phyloP scores from a whole-genome alignment of 2,797 vertebrate species.

The Luscinia luscinia region DNA sequence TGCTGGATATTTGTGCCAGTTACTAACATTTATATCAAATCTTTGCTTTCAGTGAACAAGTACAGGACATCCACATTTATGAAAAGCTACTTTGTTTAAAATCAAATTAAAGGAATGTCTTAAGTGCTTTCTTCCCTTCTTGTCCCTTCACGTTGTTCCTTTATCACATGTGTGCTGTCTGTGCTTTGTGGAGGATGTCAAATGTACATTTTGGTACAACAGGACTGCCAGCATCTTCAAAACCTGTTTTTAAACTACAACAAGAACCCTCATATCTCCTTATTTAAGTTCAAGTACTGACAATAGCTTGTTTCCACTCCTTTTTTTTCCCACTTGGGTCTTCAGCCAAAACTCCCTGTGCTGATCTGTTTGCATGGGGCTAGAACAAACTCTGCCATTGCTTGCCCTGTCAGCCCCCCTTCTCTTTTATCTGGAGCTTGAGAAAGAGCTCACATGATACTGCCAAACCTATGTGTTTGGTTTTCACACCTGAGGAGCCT shows the following conservation, averaged over 20 bases:
- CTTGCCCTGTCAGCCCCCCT: not conserved
- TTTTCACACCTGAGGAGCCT: conserved; percentile 23
- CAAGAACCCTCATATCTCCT: not conserved
- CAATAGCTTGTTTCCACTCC: not conserved
- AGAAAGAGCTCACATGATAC: not conserved
- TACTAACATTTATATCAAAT: not conserved
- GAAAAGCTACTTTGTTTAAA: not conserved
- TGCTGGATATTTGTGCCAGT: not conserved
- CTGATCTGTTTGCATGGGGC: not conserved
- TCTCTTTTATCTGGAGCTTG: not conserved
- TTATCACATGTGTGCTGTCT: not conserved
- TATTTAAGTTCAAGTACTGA: not conserved
- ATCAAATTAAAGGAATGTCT: not conserved
- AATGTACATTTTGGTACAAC: not conserved
- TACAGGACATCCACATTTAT: not conserved
- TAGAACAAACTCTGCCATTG: not conserved
- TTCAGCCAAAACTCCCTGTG: conserved; percentile 2
- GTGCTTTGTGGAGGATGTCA: not conserved
- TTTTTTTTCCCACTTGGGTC: not conserved
- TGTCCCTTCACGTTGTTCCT: not conserved
- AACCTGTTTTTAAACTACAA: not conserved
- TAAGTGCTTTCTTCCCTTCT: not conserved
- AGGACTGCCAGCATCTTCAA: not conserved
- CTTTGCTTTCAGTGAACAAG: not conserved
- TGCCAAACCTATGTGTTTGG: not conserved